These are phyloP conservation scores for Syrista parreyssii DNA, from an alignment of 2,888 invertebrate genomes.

Conservation along the genomic window DNA sequence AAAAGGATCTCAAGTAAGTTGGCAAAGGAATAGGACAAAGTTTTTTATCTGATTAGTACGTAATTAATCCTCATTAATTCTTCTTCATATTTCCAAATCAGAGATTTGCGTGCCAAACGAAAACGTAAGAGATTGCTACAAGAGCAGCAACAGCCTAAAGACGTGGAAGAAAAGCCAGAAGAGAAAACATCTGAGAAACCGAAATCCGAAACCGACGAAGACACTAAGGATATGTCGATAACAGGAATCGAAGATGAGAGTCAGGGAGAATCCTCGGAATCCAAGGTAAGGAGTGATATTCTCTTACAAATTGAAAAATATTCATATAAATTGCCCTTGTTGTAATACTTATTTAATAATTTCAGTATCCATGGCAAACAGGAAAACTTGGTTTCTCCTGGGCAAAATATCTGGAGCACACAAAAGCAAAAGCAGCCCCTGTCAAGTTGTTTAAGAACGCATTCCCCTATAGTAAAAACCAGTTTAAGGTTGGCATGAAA, in stretches of 20 bases:
- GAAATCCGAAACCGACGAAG: constrained; percentile 59
- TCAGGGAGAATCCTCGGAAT: constrained; percentile 45
- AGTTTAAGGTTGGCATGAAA: constrained; percentile 87
- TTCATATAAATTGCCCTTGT: constrained; percentile 4
- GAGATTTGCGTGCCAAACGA: constrained; percentile 56
- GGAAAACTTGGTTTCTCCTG: constrained; percentile 82
- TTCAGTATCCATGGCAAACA: constrained; percentile 76
- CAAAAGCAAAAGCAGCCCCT: constrained; percentile 80
- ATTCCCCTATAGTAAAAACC: constrained; percentile 81
- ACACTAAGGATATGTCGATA: constrained; percentile 54
- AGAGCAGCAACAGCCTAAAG: constrained; percentile 50
- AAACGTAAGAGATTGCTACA: constrained; percentile 60
- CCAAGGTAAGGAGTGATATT: constrained; percentile 46
- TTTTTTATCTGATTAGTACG: not conserved
- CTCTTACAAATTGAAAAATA: constrained; percentile 4
- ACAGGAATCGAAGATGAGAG: constrained; percentile 52
- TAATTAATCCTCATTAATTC: not conserved
- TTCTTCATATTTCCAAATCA: constrained; percentile 21
- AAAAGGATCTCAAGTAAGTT: constrained; percentile 54
- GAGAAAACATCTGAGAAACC: constrained; percentile 48
- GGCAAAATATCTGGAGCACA: constrained; percentile 80
- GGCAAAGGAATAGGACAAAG: not conserved
- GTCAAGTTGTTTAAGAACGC: constrained; percentile 82
- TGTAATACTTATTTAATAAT: constrained; percentile 9
- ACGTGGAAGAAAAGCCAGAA: constrained; percentile 47